Conservation (phyloP, 2,797 vertebrate species). For the Rhadinocentrus ornatus region DNA sequence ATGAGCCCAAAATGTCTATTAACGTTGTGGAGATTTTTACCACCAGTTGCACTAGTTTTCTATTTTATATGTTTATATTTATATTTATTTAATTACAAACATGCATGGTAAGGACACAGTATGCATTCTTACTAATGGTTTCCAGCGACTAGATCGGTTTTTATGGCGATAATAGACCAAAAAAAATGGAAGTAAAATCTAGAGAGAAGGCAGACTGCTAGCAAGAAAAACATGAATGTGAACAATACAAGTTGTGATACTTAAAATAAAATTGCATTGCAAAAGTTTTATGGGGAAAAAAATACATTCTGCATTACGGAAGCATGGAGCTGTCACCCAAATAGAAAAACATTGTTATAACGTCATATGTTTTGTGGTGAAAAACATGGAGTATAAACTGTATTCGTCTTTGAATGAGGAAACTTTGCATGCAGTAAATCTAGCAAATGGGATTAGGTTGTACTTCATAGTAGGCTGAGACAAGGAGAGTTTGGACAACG, state of each 20-base stretch:
- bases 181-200: not conserved
- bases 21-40: not conserved
- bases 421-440: no score
- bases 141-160: not conserved
- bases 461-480: no score
- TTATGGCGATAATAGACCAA: not conserved
- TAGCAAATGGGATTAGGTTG: no score
- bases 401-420: no score
- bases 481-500: no score
- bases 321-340: no score
- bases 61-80: not conserved
- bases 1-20: conserved; percentile 5
- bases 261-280: not conserved
- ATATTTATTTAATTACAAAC: conserved; percentile 2
- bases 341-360: no score
- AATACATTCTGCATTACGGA: no score
- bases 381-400: no score
- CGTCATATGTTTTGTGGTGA: no score
- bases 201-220: not conserved
- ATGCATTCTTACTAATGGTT: not conserved
- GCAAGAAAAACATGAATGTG: not conserved
- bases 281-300: not conserved
- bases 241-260: not conserved
- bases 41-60: not conserved
- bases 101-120: not conserved